Conservation (phyloP, 2,113 vertebrate species). For the Rutilus rutilus region DNA sequence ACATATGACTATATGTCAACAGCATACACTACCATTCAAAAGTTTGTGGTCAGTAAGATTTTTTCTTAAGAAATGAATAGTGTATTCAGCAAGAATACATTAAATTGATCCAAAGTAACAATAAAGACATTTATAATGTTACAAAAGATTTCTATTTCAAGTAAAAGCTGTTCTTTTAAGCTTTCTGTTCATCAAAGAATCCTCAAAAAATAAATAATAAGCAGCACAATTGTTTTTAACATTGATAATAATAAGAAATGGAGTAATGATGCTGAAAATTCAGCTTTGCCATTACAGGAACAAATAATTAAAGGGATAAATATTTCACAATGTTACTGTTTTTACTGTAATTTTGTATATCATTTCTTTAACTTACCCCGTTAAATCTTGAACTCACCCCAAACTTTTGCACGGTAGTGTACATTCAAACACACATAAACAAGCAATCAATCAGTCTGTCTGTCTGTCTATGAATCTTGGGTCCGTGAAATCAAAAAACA, state of each 20-base stretch:
- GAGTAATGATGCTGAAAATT: no score
- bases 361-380: no score
- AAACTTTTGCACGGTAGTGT: no score
- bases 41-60: neutral
- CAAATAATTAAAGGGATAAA: no score
- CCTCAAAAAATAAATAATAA: no score
- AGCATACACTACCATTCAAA: neutral
- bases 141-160: neutral
- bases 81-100: neutral
- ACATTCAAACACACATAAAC: no score
- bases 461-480: neutral
- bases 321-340: no score
- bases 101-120: neutral
- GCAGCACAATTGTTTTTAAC: no score
- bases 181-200: neutral
- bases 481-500: neutral
- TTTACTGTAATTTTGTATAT: no score
- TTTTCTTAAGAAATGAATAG: neutral
- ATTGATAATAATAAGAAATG: no score
- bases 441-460: neutral
- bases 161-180: neutral
- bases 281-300: no score
- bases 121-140: neutral
- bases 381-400: no score
- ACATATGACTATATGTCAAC: slow-evolving; percentile 37